Evolutionary conservation across 2,797 vertebrate species (phyloP).

Genomic region (Darevskia nairensis): DNA sequence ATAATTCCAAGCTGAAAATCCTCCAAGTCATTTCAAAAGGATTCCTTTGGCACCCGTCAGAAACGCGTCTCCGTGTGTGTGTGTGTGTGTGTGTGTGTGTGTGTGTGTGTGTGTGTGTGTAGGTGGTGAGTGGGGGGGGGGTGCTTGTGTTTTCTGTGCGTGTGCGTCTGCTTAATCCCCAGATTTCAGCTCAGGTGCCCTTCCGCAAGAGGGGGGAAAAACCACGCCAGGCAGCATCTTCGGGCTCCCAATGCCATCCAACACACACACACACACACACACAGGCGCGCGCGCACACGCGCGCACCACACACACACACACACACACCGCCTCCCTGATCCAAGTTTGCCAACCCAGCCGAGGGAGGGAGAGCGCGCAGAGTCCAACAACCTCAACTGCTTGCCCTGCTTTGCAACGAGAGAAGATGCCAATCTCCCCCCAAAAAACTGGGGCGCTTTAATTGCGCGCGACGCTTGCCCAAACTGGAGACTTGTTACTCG

Average conservation of each 20-base stretch:
- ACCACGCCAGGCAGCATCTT: background rate
- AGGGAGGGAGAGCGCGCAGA: background rate
- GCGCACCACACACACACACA: background rate
- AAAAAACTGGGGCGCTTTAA: too few species aligned
- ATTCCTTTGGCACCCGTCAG: conserved; percentile 71
- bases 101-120: conserved; percentile 54
- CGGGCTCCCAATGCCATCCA: background rate
- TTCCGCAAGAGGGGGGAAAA: conserved; percentile 18
- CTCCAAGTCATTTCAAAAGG: conserved; percentile 92
- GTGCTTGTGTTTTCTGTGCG: background rate
- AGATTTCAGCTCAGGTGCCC: conserved; percentile 77
- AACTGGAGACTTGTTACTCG: too few species aligned
- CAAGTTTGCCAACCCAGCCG: background rate
- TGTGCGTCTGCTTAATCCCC: conserved; percentile 66
- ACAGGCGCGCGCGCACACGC: background rate
- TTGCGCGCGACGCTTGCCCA: too few species aligned
- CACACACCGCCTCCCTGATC: rapidly evolving
- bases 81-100: background rate
- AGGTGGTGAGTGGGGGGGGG: conserved; percentile 60
- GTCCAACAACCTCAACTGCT: background rate
- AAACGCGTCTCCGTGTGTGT: too few species aligned
- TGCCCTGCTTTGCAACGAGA: background rate
- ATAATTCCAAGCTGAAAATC: conserved; percentile 86
- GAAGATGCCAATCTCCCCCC: too few species aligned
- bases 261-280: too few species aligned